A percentile compares a stretch with the other conserved stretches of the same genome.
Conservation (phyloP, 2,113 vertebrate species). For the Agelaius phoeniceus region DNA sequence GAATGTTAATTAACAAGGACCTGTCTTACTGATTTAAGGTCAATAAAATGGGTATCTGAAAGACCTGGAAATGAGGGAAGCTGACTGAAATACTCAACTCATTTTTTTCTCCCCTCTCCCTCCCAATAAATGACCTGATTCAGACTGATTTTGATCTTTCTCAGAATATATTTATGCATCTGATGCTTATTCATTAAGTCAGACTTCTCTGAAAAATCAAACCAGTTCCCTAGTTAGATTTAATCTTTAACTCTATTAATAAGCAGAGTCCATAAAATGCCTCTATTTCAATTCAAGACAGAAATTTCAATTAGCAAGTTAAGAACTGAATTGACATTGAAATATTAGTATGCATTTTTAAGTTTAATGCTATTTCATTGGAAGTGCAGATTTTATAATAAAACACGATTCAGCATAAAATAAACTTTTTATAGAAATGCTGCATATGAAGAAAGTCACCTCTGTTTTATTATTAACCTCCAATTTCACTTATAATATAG, state of each 20-base stretch:
- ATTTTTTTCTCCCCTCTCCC: too few relatives aligned
- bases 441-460: not conserved
- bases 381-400: not conserved
- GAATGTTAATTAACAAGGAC: slow-evolving; percentile 33
- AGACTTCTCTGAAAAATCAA: not conserved
- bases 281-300: slow-evolving; percentile 11
- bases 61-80: not conserved
- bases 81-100: not conserved
- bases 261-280: not conserved
- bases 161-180: not conserved
- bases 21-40: slow-evolving; percentile 16
- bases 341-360: not conserved
- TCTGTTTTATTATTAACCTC: not conserved
- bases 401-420: slow-evolving; percentile 16
- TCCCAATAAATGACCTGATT: not conserved
- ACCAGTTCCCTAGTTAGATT: not conserved
- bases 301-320: slow-evolving; percentile 17
- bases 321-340: not conserved
- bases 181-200: not conserved
- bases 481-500: not conserved
- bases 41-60: not conserved
- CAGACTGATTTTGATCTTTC: not conserved
- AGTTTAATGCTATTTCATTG: not conserved
- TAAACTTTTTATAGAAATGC: not conserved
- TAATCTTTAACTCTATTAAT: slow-evolving; percentile 2